Base-by-base conservation (phyloP, 2,797 vertebrate genomes). In the Rhinella marina region DNA sequence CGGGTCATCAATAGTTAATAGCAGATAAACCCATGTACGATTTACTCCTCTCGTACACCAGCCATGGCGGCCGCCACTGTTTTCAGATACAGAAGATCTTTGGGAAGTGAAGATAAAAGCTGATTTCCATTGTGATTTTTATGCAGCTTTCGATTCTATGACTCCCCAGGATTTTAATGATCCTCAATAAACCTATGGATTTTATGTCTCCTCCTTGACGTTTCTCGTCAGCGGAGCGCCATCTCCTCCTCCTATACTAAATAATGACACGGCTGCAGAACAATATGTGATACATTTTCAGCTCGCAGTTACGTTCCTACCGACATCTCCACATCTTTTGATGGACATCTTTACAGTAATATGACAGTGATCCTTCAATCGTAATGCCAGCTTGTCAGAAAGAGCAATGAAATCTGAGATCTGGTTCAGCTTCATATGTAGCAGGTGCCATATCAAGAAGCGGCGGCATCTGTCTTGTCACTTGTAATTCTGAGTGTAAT, bases 171-270 rank as follows among this genome's bases (percentile, higher is more conserved):
- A 57, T 80, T 59, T 80, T 79, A 79, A 59, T 59, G 77, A 29
- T 59, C 77, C 25, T 79, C 52, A 29, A 79, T 56, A 79, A 79
- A 79, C 77, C 54, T 79, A 32, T 57, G 77, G 77, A 27, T 57
- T 56, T 79, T 79, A 79, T 16, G 17, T 54, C 54, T 23, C 56
- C 25, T 59, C 56, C 78, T 52, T n/a, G 48, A 50, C 16, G 73
- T 27, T 77, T 77, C 52, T 11, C 54, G 73, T 52, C 41, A 12
- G 23, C 73, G 7, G 54, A 25, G 56, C 78, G 32, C 78, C 56
- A 29, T 41, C 78, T 32, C 56, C 61, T 79, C n/a, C 54, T 21
- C 10, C n/a, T 5, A 10, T 23, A 41, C 3, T 32, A 80, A 59
- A 80, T 57, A 32, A 57, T 3, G n/a, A 29, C n/a, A 27, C 27